A percentile compares a stretch with the other conserved stretches of the same genome.
These are phyloP conservation scores for Indicator indicator DNA, from an alignment of 2,113 vertebrate species.

Conservation along the genomic window DNA sequence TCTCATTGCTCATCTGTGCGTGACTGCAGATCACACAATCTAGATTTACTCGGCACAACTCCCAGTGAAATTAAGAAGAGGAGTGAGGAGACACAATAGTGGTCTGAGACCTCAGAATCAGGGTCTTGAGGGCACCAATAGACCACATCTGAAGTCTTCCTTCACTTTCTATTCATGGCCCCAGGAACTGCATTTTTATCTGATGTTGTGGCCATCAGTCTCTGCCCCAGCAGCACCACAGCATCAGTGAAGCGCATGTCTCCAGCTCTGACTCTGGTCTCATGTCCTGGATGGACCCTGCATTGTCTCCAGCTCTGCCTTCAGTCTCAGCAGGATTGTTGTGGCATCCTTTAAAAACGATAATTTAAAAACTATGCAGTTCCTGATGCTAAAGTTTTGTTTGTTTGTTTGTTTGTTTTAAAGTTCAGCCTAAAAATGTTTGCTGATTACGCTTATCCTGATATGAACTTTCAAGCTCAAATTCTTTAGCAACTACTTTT, in stretches of 20 bases:
- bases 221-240: neutral
- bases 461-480: neutral
- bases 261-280: neutral
- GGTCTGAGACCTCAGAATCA: neutral
- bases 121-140: neutral
- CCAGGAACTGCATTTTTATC: neutral
- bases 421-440: neutral
- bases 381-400: neutral
- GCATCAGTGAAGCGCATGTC: rapidly evolving
- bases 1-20: neutral
- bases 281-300: neutral
- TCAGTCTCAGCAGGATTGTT: neutral
- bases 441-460: neutral
- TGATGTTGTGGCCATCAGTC: neutral
- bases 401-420: neutral
- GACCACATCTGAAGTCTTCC: neutral
- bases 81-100: neutral
- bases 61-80: neutral
- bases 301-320: neutral
- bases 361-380: neutral
- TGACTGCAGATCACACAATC: neutral
- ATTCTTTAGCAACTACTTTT: neutral
- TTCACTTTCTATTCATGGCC: neutral
- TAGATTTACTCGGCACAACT: neutral
- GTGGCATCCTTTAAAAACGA: neutral